Conservation (phyloP, 2,888 invertebrate species). For the Limnephilus marmoratus region DNA sequence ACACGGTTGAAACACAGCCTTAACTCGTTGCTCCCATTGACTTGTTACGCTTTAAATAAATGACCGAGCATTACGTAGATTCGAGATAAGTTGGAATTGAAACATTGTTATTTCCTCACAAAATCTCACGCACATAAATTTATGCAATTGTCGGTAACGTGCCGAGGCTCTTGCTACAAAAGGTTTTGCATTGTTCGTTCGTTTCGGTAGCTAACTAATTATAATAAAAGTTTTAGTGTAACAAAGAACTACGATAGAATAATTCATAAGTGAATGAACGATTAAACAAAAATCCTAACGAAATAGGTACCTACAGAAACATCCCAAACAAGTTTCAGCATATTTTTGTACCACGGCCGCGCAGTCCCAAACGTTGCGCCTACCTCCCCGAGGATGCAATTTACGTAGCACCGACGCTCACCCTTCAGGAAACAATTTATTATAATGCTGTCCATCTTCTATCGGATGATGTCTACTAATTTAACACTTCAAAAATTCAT, state of each 20-base stretch:
- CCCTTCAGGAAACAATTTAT: neutral
- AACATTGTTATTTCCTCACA: neutral
- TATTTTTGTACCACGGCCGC: neutral
- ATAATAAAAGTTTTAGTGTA: neutral
- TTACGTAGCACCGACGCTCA: neutral
- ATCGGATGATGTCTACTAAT: neutral
- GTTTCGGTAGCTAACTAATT: slow-evolving; percentile 15
- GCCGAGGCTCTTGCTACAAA: neutral
- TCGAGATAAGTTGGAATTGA: neutral
- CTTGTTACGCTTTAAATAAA: neutral
- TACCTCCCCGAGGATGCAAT: neutral
- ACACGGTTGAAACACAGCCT: neutral
- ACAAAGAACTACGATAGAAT: neutral
- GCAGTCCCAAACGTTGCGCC: neutral
- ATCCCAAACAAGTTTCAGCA: neutral
- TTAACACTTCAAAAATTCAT: too few relatives aligned
- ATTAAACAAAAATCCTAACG: neutral
- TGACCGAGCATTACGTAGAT: slow-evolving; percentile 3
- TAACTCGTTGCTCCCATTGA: neutral
- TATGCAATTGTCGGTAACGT: neutral
- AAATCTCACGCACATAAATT: slow-evolving; percentile 23
- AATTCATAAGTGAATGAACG: neutral
- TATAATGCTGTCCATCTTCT: neutral
- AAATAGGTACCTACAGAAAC: neutral
- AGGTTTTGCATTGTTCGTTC: slow-evolving; percentile 5